phyloP scores from a whole-genome alignment of 1,140 invertebrate species.

The Venturia canescens region DNA sequence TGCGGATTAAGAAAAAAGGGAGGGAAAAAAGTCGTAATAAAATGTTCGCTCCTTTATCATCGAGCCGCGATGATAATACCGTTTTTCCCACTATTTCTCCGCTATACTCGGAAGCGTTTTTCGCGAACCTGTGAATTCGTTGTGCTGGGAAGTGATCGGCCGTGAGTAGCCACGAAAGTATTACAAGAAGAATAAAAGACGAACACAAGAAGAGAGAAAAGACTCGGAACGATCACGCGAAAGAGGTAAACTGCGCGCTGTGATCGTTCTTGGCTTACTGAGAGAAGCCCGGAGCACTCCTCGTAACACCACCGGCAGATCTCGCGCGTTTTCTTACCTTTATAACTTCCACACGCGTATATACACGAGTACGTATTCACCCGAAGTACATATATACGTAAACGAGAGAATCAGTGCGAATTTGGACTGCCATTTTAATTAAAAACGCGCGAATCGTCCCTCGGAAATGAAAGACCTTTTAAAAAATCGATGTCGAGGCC shows the following conservation, averaged over 20 bases:
- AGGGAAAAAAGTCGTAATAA: not conserved
- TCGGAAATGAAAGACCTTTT: too few species aligned
- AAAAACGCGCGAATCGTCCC: too few species aligned
- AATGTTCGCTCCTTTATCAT: not conserved
- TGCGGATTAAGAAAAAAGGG: not conserved
- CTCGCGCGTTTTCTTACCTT: not conserved
- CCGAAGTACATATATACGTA: not conserved
- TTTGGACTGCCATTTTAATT: too few species aligned
- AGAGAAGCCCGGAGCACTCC: slow-evolving; percentile 38
- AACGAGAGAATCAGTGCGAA: not conserved
- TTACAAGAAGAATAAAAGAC: not conserved
- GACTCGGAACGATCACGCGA: slow-evolving; percentile 40
- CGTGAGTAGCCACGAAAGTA: not conserved
- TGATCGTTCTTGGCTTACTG: slow-evolving; percentile 41
- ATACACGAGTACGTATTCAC: not conserved
- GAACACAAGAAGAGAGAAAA: slow-evolving; percentile 4
- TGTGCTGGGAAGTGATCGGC: slow-evolving; percentile 21
- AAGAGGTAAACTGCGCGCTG: slow-evolving; percentile 41
- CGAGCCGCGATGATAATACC: slow-evolving; percentile 23
- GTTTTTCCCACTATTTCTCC: slow-evolving; percentile 5
- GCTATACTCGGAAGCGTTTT: slow-evolving; percentile 38
- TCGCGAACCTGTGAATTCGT: slow-evolving; percentile 38
- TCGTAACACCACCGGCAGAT: slow-evolving; percentile 19
- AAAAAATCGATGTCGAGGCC: too few species aligned
- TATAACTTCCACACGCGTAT: not conserved